Base-by-base conservation (phyloP, 2,113 vertebrate genomes). In the Australoheros scitulus region DNA sequence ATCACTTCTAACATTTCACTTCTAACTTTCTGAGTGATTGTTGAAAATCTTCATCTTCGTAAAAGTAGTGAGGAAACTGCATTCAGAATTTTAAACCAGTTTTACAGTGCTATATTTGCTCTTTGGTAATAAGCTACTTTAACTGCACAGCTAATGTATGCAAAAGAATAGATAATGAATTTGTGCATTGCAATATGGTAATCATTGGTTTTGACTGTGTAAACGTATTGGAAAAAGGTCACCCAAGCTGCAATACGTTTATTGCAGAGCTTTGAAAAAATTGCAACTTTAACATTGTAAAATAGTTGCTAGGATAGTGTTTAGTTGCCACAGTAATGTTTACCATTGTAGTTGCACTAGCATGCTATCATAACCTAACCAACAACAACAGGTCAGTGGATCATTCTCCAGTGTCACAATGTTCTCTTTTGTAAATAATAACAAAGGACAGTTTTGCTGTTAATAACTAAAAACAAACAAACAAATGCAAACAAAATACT, bases 1-100 rank as follows among this genome's bases (percentile, higher is more conserved):
- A 79, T 88, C 86, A 85, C 74, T 83, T 84, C 15, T 72, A 85
- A 85, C 79, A 89, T 86, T 89, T 87, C 36, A 34, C 38, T 68
- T 83, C 70, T n/a, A 87, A 86, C 81, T 85, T 90, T 86, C 10
- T 86, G 81, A 87, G 56, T 61, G 80, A 87, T 85, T 79, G 56
- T 77, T 41, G 52, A 36, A 90, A 65, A 59, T 7, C 76, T 24
- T 56, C 47, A 50, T 88, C 65, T 82, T 77, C 84, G 61, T 75
- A 29, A 78, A 81, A 29, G 52, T 56, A 57, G 24, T 7, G 17
- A 34, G 14, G 14, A 82, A 76, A 78, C 18, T 18, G 18, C 14
- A 8, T 36, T 41, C 17, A 2, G 36, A 68, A 76, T 83, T 57
- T 55, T 1, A 50, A 7, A 70, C 59, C 47, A 64, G 65, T 72